Evolutionary conservation across 2,113 vertebrate genomes (phyloP), one percentile per base, ranked within the genome.

Genomic region (Bucco capensis): DNA sequence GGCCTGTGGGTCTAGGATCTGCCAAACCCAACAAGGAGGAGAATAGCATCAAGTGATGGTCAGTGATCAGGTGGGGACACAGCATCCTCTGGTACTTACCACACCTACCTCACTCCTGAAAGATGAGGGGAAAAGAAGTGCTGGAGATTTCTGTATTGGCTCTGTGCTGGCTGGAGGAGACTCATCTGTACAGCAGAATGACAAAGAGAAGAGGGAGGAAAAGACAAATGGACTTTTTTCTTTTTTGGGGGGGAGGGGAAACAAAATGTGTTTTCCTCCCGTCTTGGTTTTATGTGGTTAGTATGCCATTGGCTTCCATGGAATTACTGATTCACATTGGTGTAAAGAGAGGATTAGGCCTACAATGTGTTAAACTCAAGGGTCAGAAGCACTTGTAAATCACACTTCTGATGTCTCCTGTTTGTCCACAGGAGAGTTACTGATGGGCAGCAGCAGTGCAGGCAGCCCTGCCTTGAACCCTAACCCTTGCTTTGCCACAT

Each of bases 101-200:
- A 22, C 10, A 12, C 10, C 16, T 28, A 17, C 10, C 38, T 16
- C 0, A 0, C 8, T 69, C 38, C 49, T 7, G 3, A 30, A 54
- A 44, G 16, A 6, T 10, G 24, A 35, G 47, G 25, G 24, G 19
- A 37, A 19, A 19, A 72, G 12, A 5, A 23, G 46, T 7, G 37
- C 64, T 80, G 72, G 42, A 28, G 25, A 46, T 53, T n/a, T 11
- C 21, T 40, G 4, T 28, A 2, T 22, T 28, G 44, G 14, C 19
- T 37, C 18, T 58, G 30, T 38, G 30, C 19, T 50, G 51, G 24
- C 60, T 56, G n/a, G 37, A 51, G n/a, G 37, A 56, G 44, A 17
- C 21, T 64, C 37, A 8, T 71, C 69, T 28, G 8, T 28, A 17
- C 2, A 2, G 46, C 19, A 57, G 19, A 46, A 28, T 0, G 6